Evolutionary conservation across 2,113 vertebrate species (phyloP), one percentile per base, ranked within the genome.

Genomic region (Passer domesticus): DNA sequence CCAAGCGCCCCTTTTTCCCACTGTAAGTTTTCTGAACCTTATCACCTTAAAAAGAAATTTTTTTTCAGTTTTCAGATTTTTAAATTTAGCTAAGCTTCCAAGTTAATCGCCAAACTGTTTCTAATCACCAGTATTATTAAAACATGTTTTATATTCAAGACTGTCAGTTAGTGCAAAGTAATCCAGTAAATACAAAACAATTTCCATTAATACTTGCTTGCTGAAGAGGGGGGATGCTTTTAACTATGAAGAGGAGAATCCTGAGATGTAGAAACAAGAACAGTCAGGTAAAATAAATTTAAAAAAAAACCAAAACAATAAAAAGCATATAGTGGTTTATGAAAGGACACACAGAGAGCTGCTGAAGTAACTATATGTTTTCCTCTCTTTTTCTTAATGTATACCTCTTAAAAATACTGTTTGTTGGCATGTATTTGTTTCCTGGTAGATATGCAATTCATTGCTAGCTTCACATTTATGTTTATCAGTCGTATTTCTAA

Each of bases 341-440:
- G 56, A 76, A 94, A 87, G 92, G 66, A 94, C 15, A 85, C 37
- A 95, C 43, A 94, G 9, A 93, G 25, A 91, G 28, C 79, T 69
- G 55, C 87, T 88, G 85, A 89, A 92, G 68, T 49, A 93, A 44
- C n/a, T 50, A 21, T 81, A 30, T 68, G 62, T 74, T 90, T 90
- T 94, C 72, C 78, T 77, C 35, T 87, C 63, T 95, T 95, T 94
- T 97, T 60, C 72, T 97, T 97, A 94, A 96, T 55, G 31, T 20
- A 27, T 84, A 59, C 18, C 64, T 95, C 58, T 62, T 95, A 97
- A 98, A 98, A 97, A 93, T 23, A 68, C 37, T 89, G 87, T 97
- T 97, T 98, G 37, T 86, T 92, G 30, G 82, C 89, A 95, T 39
- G 24, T 60, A 39, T 60, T 60, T 60, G 7, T 97, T 96, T 93